Base-by-base conservation (phyloP, 2,113 vertebrate genomes). In the Myrmophylax atrothorax region DNA sequence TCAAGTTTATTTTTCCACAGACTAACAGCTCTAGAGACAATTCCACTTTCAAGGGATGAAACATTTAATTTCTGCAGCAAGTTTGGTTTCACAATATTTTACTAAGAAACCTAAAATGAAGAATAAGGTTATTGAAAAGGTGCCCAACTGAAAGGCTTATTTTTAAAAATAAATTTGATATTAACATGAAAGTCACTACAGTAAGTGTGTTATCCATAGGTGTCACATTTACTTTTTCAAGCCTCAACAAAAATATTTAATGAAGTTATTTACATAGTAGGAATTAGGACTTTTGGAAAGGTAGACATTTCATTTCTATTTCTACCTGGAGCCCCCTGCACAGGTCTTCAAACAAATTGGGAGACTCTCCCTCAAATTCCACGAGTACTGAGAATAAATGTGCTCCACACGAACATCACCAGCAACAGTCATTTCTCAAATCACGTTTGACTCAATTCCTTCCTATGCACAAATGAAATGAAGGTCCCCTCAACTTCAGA, bases 341-440 rank as follows among this genome's bases (percentile, higher is more conserved):
- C 3, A 6, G 29, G 33, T 74, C 13, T 81, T 74, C 3, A 2
- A 46, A 31, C 2, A 17, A 80, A 74, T 0, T 38, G 16, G 8
- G 25, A 72, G 22, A 46, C 7, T 56, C 33, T 25, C 35, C 50
- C 67, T 73, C 28, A 18, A 60, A 38, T 81, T 66, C 37, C 29
- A 47, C 0, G 5, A 74, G 15, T 18, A 62, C 18, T 20, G 82
- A 63, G 28, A 73, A 70, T 18, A 74, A 38, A 47, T 4, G 8
- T 28, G 33, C 23, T 80, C 60, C 37, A 25, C 19, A 10, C 31
- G 50, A 50, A 53, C 24, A 58, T 19, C 28, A 63, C 29, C 44
- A 76, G 56, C 35, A 75, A 64, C 50, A 74, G 40, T 72, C 1
- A 67, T 40, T 89, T 62, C 64, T 83, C 53, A 58, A 85, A 50